These are phyloP conservation scores for Mesembrinibis cayennensis DNA, from an alignment of 2,113 vertebrate genomes.

Conservation along the genomic window DNA sequence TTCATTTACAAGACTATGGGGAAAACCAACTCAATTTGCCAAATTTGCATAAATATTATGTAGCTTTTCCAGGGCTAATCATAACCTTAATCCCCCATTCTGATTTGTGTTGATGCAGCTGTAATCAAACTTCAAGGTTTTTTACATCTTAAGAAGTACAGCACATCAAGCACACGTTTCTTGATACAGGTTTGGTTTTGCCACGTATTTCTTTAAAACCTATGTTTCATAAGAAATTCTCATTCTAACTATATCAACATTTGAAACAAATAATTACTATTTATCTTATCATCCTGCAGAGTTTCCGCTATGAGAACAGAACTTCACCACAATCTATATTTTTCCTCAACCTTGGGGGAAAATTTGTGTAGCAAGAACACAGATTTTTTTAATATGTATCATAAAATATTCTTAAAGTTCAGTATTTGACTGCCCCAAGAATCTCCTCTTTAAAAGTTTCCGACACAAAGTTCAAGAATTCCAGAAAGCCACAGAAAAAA, in stretches of 20 bases:
- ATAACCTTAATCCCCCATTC: background rate
- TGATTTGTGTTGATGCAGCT: constrained; percentile 41
- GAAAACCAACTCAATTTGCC: constrained; percentile 65
- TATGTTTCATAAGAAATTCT: background rate
- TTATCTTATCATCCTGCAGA: background rate
- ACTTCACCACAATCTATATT: background rate
- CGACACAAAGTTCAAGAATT: background rate
- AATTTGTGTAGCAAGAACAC: background rate
- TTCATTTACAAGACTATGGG: constrained; percentile 53
- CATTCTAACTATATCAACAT: background rate
- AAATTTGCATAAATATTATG: constrained; percentile 69
- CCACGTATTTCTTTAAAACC: background rate
- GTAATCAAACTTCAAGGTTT: constrained; percentile 64
- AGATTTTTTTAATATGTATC: background rate
- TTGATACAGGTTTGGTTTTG: background rate
- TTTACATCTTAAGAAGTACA: background rate
- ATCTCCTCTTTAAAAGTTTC: background rate
- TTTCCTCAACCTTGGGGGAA: fast-evolving
- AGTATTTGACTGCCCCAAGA: background rate
- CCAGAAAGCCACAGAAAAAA: background rate
- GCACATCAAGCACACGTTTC: background rate
- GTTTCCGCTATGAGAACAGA: background rate
- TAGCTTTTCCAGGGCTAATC: constrained; percentile 59
- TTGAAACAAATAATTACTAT: background rate
- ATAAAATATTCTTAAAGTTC: background rate